Evolutionary conservation across 2,113 vertebrate species (phyloP).

Genomic region (Lycaon pictus): DNA sequence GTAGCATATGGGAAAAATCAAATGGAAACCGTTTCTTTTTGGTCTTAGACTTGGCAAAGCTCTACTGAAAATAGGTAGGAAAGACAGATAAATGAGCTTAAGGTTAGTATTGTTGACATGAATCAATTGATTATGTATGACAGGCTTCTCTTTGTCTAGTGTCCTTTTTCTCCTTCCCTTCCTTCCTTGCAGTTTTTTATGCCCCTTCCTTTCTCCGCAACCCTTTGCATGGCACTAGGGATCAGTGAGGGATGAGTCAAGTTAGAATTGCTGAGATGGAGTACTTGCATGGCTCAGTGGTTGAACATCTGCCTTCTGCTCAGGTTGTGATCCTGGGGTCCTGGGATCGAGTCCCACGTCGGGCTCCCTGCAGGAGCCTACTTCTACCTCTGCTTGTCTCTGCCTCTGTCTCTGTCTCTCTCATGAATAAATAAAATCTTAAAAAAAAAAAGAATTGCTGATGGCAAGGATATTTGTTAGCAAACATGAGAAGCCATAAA

Average conservation of each 20-base stretch:
- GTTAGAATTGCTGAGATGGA: neutral
- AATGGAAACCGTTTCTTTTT: slow-evolving; percentile 6
- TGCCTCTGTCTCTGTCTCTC: too few relatives aligned
- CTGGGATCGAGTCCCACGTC: too few relatives aligned
- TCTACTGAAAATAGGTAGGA: neutral
- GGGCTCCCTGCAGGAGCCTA: too few relatives aligned
- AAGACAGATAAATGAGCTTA: neutral
- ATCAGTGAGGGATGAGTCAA: neutral
- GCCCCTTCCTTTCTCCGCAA: accelerated
- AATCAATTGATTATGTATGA: neutral
- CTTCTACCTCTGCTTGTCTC: too few relatives aligned
- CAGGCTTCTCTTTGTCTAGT: neutral
- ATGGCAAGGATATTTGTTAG: neutral
- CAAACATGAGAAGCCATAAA: neutral
- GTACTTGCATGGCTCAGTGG: too few relatives aligned
- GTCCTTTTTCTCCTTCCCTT: neutral
- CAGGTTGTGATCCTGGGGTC: too few relatives aligned
- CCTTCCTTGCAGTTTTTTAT: neutral
- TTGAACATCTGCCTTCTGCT: too few relatives aligned
- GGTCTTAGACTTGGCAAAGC: neutral
- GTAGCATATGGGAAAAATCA: neutral
- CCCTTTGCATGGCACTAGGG: neutral
- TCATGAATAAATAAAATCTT: too few relatives aligned
- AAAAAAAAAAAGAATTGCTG: neutral
- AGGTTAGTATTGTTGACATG: neutral